Conservation (phyloP, 2,797 vertebrate genomes). For the Pangasius macronema region DNA sequence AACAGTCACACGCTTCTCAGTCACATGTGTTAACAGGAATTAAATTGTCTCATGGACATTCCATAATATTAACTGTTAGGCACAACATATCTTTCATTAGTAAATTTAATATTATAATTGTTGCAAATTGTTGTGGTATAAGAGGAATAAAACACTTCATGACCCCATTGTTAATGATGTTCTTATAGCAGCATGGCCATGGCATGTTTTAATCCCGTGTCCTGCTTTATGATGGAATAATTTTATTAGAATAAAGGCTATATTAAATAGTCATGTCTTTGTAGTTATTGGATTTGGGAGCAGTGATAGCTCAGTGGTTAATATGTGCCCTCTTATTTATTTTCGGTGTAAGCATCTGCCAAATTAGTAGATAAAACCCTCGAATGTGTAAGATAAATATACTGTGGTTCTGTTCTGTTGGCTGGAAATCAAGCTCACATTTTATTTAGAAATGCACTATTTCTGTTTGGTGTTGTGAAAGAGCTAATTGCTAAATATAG, state of each 20-base stretch:
- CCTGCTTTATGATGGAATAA: not conserved
- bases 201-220: too few species aligned
- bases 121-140: not conserved
- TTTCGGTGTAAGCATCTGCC: not conserved
- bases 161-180: not conserved
- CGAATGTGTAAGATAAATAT: not conserved
- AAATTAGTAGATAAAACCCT: not conserved
- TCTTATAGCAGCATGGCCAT: not conserved
- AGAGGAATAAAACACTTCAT: not conserved
- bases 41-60: too few species aligned
- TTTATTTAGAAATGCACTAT: slow-evolving; percentile 1
- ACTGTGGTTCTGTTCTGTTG: not conserved
- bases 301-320: not conserved
- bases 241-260: not conserved
- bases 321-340: not conserved
- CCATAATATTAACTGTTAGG: not conserved
- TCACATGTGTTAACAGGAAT: too few species aligned
- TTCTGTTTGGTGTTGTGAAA: not conserved
- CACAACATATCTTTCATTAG: not conserved
- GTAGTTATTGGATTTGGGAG: not conserved
- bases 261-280: not conserved
- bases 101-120: not conserved
- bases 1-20: too few species aligned
- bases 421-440: not conserved
- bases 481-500: not conserved